Conservation (phyloP, 1,140 invertebrate genomes). For the Euura lappo region DNA sequence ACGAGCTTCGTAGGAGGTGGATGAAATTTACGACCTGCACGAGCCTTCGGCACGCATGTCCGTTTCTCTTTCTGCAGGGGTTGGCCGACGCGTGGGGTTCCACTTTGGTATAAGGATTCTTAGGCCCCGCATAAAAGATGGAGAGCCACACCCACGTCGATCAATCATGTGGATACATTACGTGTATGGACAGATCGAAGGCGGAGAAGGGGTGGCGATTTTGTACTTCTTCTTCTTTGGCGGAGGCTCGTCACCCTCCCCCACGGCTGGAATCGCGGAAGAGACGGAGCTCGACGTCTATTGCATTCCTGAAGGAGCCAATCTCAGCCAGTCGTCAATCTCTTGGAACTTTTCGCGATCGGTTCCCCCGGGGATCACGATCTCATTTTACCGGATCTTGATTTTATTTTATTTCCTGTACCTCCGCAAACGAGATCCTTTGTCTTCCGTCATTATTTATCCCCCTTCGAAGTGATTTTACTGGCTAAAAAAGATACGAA, state of each 20-base stretch:
- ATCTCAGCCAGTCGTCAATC: conserved; percentile 25
- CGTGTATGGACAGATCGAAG: background rate
- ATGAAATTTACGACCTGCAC: background rate
- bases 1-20: background rate
- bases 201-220: background rate
- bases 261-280: conserved; percentile 31
- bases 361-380: background rate
- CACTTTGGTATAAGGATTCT: background rate
- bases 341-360: background rate
- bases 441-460: no score
- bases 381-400: background rate
- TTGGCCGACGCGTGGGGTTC: background rate
- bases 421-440: no score
- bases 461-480: no score
- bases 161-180: background rate
- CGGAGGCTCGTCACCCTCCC: conserved; percentile 9
- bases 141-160: conserved; percentile 1
- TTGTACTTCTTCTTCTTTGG: background rate
- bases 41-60: conserved; percentile 1
- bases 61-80: conserved; percentile 1
- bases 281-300: conserved; percentile 36
- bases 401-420: no score
- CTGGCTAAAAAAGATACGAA: no score
- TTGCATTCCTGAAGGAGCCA: conserved; percentile 41
- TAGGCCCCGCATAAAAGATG: background rate